phyloP scores from a whole-genome alignment of 2,888 invertebrate species.

The Chrysolina oricalcia region DNA sequence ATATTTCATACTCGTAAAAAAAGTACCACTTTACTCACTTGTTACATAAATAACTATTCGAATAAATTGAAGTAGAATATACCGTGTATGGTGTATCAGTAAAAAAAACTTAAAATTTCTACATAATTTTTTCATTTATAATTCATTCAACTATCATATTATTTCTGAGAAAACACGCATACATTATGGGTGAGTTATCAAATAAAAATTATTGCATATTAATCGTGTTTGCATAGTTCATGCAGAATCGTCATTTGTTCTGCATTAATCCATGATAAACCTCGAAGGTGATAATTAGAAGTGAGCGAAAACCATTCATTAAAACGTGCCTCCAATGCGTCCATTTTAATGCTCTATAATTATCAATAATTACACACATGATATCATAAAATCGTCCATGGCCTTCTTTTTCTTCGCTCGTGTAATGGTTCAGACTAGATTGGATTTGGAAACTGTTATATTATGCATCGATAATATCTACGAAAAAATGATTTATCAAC shows the following conservation, averaged over 20 bases:
- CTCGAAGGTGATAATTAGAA: constrained; percentile 25
- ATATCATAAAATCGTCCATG: constrained; percentile 49
- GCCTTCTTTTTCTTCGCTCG: constrained; percentile 43
- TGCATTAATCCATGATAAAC: constrained; percentile 15
- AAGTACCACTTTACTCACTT: too few species aligned
- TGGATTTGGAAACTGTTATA: constrained; percentile 39
- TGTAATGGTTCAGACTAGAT: constrained; percentile 36
- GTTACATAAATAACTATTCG: too few species aligned
- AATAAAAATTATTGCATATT: not conserved
- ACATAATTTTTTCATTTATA: not conserved
- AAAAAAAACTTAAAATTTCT: too few species aligned
- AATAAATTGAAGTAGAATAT: too few species aligned
- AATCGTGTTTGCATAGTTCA: not conserved
- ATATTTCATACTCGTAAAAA: too few species aligned
- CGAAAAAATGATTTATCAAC: constrained; percentile 32
- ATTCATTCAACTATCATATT: not conserved
- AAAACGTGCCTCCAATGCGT: constrained; percentile 46
- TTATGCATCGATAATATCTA: constrained; percentile 39
- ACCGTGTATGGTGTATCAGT: too few species aligned
- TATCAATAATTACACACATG: constrained; percentile 50
- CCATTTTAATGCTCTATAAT: constrained; percentile 48
- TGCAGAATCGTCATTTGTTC: constrained; percentile 11
- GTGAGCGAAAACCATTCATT: constrained; percentile 41
- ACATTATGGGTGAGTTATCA: not conserved
- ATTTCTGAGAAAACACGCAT: not conserved